These are phyloP conservation scores for Sebastes vulpes DNA, from an alignment of 2,797 vertebrate genomes.

Conservation along the genomic window DNA sequence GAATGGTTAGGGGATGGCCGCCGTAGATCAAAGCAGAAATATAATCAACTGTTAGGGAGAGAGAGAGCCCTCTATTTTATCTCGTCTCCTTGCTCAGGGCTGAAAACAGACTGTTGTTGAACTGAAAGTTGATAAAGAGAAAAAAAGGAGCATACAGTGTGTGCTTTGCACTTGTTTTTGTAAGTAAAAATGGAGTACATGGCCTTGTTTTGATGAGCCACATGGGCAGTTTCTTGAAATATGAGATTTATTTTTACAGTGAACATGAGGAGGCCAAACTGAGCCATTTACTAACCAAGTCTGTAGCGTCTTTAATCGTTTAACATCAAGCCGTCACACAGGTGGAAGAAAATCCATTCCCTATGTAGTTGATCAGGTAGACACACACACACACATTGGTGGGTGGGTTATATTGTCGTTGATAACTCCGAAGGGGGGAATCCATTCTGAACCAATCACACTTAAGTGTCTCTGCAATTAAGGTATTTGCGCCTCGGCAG, in stretches of 20 bases:
- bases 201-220: constrained; percentile 25
- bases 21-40: constrained; percentile 72
- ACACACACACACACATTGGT: neutral
- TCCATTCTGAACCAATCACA: constrained; percentile 58
- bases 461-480: constrained; percentile 50
- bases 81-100: constrained; percentile 60
- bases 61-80: constrained; percentile 59
- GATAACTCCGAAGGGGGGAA: constrained; percentile 38
- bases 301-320: neutral
- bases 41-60: constrained; percentile 66
- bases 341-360: neutral
- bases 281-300: neutral
- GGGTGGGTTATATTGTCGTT: constrained; percentile 31
- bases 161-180: constrained; percentile 39
- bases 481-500: constrained; percentile 22
- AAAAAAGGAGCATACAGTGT: constrained; percentile 22
- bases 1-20: constrained; percentile 55
- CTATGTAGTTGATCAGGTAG: neutral
- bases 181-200: constrained; percentile 31
- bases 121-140: constrained; percentile 49
- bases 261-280: neutral
- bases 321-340: neutral
- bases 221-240: neutral
- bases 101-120: constrained; percentile 48
- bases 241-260: neutral